These are phyloP conservation scores for Baronia brevicornis DNA, from an alignment of 2,888 invertebrate genomes.

Conservation along the genomic window DNA sequence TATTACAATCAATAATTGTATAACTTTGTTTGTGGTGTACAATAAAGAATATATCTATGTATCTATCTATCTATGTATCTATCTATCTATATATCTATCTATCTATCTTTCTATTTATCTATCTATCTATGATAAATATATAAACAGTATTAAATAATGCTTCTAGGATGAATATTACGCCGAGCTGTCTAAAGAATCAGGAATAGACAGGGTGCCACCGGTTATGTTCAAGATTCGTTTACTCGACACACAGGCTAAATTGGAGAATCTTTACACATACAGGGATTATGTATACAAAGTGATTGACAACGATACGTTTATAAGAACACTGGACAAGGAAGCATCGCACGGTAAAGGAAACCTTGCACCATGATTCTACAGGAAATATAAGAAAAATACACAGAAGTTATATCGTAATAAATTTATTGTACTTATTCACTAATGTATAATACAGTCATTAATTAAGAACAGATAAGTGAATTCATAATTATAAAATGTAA, in stretches of 20 bases:
- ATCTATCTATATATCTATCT: no score
- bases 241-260: constrained; percentile 40
- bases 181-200: constrained; percentile 47
- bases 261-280: constrained; percentile 52
- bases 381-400: no score
- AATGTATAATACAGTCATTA: not conserved
- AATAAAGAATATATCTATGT: no score
- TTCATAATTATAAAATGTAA: no score
- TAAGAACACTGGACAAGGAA: constrained; percentile 30
- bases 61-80: no score
- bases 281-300: constrained; percentile 52
- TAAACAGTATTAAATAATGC: no score
- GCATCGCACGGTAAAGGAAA: not conserved
- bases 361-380: constrained; percentile 1
- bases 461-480: no score
- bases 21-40: no score
- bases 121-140: constrained; percentile 2
- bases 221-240: constrained; percentile 58
- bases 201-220: constrained; percentile 57
- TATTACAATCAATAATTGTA: no score
- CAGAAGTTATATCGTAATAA: not conserved
- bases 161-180: constrained; percentile 60
- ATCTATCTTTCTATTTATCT: constrained; percentile 3
- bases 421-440: not conserved
- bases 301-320: constrained; percentile 47